These are phyloP conservation scores for Macrochelys suwanniensis DNA, from an alignment of 2,797 vertebrate species.

Conservation along the genomic window DNA sequence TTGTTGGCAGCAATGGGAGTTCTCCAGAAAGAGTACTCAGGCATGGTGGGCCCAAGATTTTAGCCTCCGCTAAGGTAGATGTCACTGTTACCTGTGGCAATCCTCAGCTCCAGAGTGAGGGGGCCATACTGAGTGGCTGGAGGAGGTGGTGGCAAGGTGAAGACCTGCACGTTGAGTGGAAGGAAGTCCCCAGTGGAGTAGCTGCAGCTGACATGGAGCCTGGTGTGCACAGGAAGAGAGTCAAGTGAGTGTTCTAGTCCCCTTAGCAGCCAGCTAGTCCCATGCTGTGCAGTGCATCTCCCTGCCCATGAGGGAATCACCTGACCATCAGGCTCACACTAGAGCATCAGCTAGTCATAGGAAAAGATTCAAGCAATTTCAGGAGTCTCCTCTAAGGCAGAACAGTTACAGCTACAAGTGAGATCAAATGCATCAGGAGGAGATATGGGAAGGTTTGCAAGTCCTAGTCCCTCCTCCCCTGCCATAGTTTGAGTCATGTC, in stretches of 20 bases:
- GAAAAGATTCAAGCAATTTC: neutral
- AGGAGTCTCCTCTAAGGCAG: neutral
- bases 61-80: too few species aligned
- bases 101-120: slow-evolving; percentile 69
- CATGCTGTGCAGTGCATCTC: neutral
- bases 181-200: slow-evolving; percentile 31
- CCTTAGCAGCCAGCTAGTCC: neutral
- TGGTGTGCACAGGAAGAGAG: neutral
- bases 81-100: slow-evolving; percentile 62
- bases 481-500: neutral
- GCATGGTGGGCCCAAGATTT: neutral
- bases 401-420: neutral
- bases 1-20: neutral
- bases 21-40: neutral
- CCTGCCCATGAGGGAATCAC: neutral
- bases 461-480: too few species aligned
- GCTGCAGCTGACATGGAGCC: slow-evolving; percentile 63
- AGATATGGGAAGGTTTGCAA: neutral
- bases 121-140: slow-evolving; percentile 40
- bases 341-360: neutral
- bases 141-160: slow-evolving; percentile 18
- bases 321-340: neutral
- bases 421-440: neutral
- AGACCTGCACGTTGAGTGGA: slow-evolving; percentile 37
- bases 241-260: neutral